Evolutionary conservation across 2,113 vertebrate genomes (phyloP).

Genomic region (Saccopteryx bilineata): DNA sequence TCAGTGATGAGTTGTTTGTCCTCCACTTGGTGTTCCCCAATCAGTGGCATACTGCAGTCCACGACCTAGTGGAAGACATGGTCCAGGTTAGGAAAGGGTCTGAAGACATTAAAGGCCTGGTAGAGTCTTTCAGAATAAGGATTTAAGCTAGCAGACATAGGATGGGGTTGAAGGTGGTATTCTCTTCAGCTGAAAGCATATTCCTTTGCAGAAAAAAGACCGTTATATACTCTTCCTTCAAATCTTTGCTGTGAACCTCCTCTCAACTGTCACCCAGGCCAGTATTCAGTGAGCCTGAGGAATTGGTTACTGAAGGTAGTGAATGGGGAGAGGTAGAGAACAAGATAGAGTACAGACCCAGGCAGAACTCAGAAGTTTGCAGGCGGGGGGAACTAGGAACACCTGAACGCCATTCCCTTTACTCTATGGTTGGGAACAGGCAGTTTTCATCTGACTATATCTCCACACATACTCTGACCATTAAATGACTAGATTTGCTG

Average conservation of each 20-base stretch:
- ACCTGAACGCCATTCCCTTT: not conserved
- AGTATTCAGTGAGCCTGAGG: not conserved
- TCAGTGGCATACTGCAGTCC: constrained; percentile 97
- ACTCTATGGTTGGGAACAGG: not conserved
- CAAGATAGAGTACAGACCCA: not conserved
- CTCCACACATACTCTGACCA: not conserved
- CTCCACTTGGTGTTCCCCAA: constrained; percentile 97
- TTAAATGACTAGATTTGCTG: not conserved
- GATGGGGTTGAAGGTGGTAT: not conserved
- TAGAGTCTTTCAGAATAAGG: not conserved
- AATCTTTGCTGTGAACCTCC: not conserved
- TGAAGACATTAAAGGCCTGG: not conserved
- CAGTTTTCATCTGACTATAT: constrained; percentile 45
- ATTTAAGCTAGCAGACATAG: not conserved
- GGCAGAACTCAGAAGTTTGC: not conserved
- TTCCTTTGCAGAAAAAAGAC: not conserved
- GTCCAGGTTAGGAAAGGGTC: constrained; percentile 17
- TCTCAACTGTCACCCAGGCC: not conserved
- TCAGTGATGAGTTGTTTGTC: constrained; percentile 97
- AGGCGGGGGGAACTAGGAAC: not conserved
- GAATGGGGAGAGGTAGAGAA: not conserved
- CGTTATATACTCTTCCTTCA: not conserved
- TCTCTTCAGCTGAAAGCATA: not conserved
- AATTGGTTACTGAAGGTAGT: not conserved
- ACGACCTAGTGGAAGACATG: constrained; percentile 91